phyloP scores from a whole-genome alignment of 1,140 invertebrate genomes.

The Zaprionus gabonicus region DNA sequence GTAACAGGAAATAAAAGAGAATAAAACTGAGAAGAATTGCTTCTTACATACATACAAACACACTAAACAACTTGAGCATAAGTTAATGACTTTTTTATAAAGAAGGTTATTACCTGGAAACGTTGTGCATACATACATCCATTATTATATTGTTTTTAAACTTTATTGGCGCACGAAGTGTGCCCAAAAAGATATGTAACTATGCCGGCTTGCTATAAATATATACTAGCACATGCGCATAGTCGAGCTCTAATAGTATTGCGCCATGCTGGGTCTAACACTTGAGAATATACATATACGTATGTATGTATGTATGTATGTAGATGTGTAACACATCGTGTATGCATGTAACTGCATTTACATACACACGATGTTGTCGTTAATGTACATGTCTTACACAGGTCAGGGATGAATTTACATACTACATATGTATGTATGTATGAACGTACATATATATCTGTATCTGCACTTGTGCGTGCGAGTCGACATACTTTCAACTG shows the following conservation, averaged over 20 bases:
- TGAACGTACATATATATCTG: background rate
- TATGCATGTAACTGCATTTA: background rate
- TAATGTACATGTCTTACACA: background rate
- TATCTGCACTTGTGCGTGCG: background rate
- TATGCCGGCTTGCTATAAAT: conserved; percentile 28
- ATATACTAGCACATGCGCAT: conserved; percentile 45
- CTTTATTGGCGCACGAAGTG: conserved; percentile 4
- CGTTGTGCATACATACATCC: background rate
- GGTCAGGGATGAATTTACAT: background rate
- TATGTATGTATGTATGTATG: background rate
- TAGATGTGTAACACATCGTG: background rate
- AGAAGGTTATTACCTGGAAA: too few relatives aligned
- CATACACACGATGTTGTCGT: background rate
- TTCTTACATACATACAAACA: too few relatives aligned
- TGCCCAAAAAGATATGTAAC: background rate
- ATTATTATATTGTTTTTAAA: background rate
- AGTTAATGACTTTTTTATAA: too few relatives aligned
- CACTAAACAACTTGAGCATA: too few relatives aligned
- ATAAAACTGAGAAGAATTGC: background rate
- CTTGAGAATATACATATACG: conserved; percentile 23
- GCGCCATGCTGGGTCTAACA: conserved; percentile 14
- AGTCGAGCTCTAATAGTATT: conserved; percentile 27
- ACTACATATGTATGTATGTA: background rate
- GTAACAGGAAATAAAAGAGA: conserved; percentile 12
- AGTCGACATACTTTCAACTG: background rate